Conservation (phyloP, 2,888 invertebrate genomes). For the Chymomyza fuscimana region DNA sequence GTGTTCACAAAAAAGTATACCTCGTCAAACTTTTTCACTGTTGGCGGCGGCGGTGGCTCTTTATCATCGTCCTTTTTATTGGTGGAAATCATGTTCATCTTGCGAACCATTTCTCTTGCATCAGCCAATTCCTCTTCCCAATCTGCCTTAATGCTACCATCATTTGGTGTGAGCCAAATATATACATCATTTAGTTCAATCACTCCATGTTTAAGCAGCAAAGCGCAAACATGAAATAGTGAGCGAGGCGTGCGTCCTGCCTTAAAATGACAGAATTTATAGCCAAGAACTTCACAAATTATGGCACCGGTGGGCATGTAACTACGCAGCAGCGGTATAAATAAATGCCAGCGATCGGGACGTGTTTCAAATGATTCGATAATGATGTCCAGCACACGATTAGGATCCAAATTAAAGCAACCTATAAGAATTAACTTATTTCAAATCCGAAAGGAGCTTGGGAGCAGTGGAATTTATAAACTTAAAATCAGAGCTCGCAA, state of each 20-base stretch:
- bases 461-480: too few relatives aligned
- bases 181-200: conserved; percentile 93
- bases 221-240: conserved; percentile 92
- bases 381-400: conserved; percentile 96
- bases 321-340: conserved; percentile 91
- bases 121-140: conserved; percentile 90
- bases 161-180: conserved; percentile 93
- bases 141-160: conserved; percentile 88
- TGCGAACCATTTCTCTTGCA: conserved; percentile 93
- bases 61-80: conserved; percentile 84
- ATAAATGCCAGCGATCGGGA: conserved; percentile 88
- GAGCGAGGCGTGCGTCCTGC: conserved; percentile 87
- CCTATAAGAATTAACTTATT: conserved; percentile 82
- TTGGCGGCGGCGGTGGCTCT: conserved; percentile 85
- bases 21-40: conserved; percentile 84
- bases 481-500: too few relatives aligned
- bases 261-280: conserved; percentile 88
- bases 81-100: conserved; percentile 90
- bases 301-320: conserved; percentile 94
- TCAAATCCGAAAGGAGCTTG: not conserved
- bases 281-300: conserved; percentile 96
- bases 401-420: conserved; percentile 99
- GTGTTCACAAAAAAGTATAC: not conserved
- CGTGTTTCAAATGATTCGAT: conserved; percentile 97
- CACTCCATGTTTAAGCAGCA: conserved; percentile 92